Evolutionary conservation across 2,113 vertebrate genomes (phyloP), one percentile per base, ranked within the genome.

Genomic region (Parotia lawesii): DNA sequence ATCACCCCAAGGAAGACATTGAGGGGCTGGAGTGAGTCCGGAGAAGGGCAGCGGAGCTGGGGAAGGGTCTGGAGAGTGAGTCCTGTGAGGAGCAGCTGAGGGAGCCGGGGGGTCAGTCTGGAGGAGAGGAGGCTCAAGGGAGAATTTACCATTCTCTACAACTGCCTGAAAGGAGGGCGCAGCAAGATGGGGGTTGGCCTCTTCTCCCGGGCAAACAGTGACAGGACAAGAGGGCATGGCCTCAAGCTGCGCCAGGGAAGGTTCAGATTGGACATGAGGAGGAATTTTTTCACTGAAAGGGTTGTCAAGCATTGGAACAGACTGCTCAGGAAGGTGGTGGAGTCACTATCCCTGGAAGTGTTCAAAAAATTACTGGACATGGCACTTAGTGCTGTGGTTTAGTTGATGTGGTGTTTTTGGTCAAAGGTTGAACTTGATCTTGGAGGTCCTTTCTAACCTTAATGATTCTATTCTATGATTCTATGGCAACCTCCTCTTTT

Each of bases 21-120:
- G 50, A 50, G 25, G 35, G 28, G 35, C 85, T 56, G 56, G 4
- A 23, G 42, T 0, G 1, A 21, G 42, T 5, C 35, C 0, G 1
- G 57, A 72, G 42, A 42, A 35, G 50, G 35, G 24, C 40, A 56
- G 22, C 4, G 0, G 50, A 15, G 42, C 35, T 48, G 48, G 48
- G 11, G 29, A 71, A 56, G 65, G 40, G 31, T 17, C 31, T 56
- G 31, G 13, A 78, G 57, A 48, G n/a, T 9, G 21, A 62, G 14
- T 31, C 31, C 58, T 48, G 38, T 18, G 48, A 64, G 50, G 20
- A 64, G 50, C 0, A 0, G 22, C 57, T 64, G 85, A 79, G 42
- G 29, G 21, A 87, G 65, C 66, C 27, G 18, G 27, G 27, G n/a
- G 11, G 13, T 72, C 12, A 31, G 35, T 31, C 50, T 57, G 50